These are phyloP conservation scores for Cossypha caffra DNA, from an alignment of 2,797 vertebrate genomes.

Conservation along the genomic window DNA sequence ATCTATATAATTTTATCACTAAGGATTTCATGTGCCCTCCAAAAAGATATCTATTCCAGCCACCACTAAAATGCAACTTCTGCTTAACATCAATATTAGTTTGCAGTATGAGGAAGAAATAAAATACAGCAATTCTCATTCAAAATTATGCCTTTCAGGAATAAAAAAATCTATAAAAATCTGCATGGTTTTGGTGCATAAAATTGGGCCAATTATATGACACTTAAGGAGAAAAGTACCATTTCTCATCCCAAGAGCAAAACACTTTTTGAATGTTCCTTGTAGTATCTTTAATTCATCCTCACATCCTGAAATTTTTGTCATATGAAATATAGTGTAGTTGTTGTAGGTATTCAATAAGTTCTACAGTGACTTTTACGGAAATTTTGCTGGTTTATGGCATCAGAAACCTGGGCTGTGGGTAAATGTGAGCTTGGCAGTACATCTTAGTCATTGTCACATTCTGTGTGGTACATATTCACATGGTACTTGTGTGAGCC, in stretches of 20 bases:
- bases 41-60: background rate
- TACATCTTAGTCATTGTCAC: background rate
- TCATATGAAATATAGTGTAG: background rate
- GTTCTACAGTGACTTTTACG: background rate
- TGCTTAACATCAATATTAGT: background rate
- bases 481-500: background rate
- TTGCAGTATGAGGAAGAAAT: background rate
- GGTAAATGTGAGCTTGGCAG: background rate
- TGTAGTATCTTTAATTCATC: background rate
- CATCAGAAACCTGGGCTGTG: background rate
- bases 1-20: background rate
- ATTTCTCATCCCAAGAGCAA: background rate
- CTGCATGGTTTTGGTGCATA: background rate
- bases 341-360: background rate
- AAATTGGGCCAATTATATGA: background rate
- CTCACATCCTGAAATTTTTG: background rate
- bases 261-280: background rate
- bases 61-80: background rate
- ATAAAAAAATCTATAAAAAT: background rate
- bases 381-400: background rate
- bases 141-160: background rate
- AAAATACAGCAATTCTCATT: constrained; percentile 5
- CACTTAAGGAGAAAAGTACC: background rate
- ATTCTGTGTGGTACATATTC: background rate
- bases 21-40: background rate